Percentiles rank a stretch among this genome's conserved stretches.
Conservation (phyloP, 2,888 invertebrate species). For the Dryobota labecula region DNA sequence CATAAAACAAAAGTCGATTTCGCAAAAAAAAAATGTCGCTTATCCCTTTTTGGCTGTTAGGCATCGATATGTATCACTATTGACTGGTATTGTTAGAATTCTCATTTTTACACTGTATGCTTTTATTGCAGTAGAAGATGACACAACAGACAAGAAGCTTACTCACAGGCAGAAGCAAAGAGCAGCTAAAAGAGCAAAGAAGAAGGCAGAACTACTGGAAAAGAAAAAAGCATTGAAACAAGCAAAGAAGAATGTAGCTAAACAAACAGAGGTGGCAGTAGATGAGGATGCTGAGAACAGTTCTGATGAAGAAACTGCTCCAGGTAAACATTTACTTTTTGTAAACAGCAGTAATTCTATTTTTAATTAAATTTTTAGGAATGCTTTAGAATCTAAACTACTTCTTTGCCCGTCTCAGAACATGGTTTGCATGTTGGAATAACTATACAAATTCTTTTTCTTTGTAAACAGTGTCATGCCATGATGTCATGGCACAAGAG, state of each 20-base stretch:
- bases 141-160: constrained; percentile 90
- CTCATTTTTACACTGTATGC: background rate
- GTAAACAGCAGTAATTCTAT: background rate
- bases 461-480: background rate
- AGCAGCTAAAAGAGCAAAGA: constrained; percentile 90
- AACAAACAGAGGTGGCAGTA: constrained; percentile 74
- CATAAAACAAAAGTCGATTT: no score
- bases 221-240: constrained; percentile 83
- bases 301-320: constrained; percentile 76
- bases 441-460: background rate
- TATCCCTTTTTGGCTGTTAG: no score
- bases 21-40: no score
- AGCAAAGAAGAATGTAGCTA: constrained; percentile 84
- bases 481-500: background rate
- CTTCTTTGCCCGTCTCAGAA: background rate
- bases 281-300: constrained; percentile 72
- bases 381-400: background rate
- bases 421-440: background rate
- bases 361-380: no score
- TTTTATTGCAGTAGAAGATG: constrained; percentile 84
- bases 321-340: constrained; percentile 69
- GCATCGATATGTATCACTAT: background rate
- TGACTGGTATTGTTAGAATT: background rate
- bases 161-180: constrained; percentile 94
- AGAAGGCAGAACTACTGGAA: constrained; percentile 86